Evolutionary conservation across 2,888 invertebrate genomes (phyloP), one percentile per base, ranked within the genome.

Genomic region (Pristionchus exspectatus): DNA sequence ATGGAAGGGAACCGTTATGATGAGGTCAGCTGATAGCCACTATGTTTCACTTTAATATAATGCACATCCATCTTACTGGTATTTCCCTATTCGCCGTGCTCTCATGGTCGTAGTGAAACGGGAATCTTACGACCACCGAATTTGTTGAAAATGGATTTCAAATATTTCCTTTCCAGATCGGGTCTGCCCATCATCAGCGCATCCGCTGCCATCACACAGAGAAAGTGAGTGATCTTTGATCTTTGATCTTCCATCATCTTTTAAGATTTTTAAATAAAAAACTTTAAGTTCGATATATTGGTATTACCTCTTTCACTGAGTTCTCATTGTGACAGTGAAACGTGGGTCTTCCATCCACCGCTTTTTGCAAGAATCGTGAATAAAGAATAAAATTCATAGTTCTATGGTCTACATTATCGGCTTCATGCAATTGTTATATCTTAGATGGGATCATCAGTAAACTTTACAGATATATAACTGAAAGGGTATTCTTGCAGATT

Each of bases 1-100:
- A 50, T 87, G 87, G 87, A 87, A 72, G 87, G 72, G 72, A 38
- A 72, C 69, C 27, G 56, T 59, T 16, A 27, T 87, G n/a, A 33
- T 86, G 38, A 63, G 86, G 86, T 86, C 7, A 84, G 84, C 9
- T 5, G 54, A 50, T n/a, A n/a, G 5, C 24, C 7, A 21, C 50
- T 81, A 50, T 50, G 14, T n/a, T 74, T 74, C n/a, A n/a, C n/a
- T n/a, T n/a, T n/a, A n/a, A n/a, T n/a, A n/a, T n/a, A n/a, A n/a
- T n/a, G n/a, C n/a, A n/a, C n/a, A n/a, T n/a, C n/a, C n/a, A n/a
- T n/a, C n/a, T n/a, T n/a, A n/a, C n/a, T n/a, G n/a, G n/a, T n/a
- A n/a, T n/a, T n/a, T n/a, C n/a, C 9, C 44, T 50, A 50, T 50
- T 50, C 44, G 12, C 27, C 66, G 66, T 27, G 7, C 27, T 66